phyloP scores from a whole-genome alignment of 2,797 vertebrate genomes.

The Gambusia yucatana region DNA sequence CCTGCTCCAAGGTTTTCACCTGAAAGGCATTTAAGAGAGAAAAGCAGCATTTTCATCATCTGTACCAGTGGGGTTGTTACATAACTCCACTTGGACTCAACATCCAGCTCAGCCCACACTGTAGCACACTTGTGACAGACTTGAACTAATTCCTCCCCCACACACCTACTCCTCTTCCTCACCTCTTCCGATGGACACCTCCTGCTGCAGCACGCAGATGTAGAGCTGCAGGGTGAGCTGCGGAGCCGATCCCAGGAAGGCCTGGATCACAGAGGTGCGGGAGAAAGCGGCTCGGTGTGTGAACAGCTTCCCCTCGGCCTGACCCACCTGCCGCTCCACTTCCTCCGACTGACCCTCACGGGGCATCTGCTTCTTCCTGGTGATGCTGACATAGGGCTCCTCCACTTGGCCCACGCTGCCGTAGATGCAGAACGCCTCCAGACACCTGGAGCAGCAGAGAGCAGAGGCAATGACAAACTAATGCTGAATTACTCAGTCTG shows the following conservation, averaged over 20 bases:
- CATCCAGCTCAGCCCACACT: conserved; percentile 64
- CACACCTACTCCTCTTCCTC: conserved; percentile 46
- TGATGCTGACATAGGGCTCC: conserved; percentile 98
- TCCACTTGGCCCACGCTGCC: conserved; percentile 87
- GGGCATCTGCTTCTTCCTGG: conserved; percentile 92
- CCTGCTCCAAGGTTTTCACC: conserved; percentile 5
- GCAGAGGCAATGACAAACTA: neutral
- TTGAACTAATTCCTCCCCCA: neutral
- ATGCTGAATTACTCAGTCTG: neutral
- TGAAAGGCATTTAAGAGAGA: conserved; percentile 29
- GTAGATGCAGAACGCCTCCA: conserved; percentile 95
- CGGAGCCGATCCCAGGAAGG: conserved; percentile 96
- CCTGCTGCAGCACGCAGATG: conserved; percentile 89
- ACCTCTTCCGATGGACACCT: conserved; percentile 88
- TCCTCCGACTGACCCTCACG: conserved; percentile 89
- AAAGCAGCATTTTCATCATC: conserved; percentile 35
- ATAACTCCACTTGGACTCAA: conserved; percentile 63
- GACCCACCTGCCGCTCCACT: conserved; percentile 94
- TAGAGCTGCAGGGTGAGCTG: conserved; percentile 97
- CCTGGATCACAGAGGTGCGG: conserved; percentile 95
- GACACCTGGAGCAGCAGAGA: conserved; percentile 83
- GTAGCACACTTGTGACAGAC: conserved; percentile 15
- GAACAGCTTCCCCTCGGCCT: conserved; percentile 93
- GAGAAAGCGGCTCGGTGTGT: conserved; percentile 95
- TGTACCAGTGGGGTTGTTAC: conserved; percentile 39